Conservation (phyloP, 2,888 invertebrate genomes). For the Tortricodes alternella region DNA sequence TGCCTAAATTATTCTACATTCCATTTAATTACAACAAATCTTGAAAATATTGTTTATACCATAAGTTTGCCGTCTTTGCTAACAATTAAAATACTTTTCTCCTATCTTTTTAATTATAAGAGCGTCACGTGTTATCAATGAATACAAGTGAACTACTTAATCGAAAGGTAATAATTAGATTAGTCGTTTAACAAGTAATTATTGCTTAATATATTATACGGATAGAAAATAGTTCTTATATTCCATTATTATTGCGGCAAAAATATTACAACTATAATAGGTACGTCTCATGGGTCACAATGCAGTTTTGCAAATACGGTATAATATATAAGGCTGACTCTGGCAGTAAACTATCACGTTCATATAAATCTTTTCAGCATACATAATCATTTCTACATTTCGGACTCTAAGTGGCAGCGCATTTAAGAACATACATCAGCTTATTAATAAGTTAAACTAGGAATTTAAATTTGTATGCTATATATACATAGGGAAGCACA, state of each 20-base stretch:
- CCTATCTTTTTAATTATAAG: background rate
- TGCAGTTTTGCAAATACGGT: conserved; percentile 8
- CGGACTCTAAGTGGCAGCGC: conserved; percentile 23
- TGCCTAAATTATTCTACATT: conserved; percentile 17
- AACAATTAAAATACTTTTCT: conserved; percentile 7
- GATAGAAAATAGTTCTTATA: conserved; percentile 26
- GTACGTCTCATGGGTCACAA: conserved; percentile 2
- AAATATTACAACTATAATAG: conserved; percentile 11
- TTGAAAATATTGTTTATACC: conserved; percentile 17
- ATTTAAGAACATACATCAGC: background rate
- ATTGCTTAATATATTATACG: conserved; percentile 18
- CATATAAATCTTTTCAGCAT: conserved; percentile 5
- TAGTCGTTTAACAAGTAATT: conserved; percentile 21
- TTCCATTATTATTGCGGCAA: conserved; percentile 16
- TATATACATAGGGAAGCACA: conserved; percentile 54
- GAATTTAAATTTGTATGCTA: conserved; percentile 58
- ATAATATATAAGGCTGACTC: conserved; percentile 27
- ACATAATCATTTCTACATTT: conserved; percentile 8
- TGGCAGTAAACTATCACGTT: conserved; percentile 29
- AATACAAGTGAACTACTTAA: conserved; percentile 1
- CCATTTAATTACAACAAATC: conserved; percentile 4
- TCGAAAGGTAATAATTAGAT: conserved; percentile 22
- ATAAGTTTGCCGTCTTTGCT: background rate
- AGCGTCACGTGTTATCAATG: background rate
- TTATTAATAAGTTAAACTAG: conserved; percentile 18